Evolutionary conservation across 2,888 invertebrate genomes (phyloP).

Genomic region (Drosophila mimica): DNA sequence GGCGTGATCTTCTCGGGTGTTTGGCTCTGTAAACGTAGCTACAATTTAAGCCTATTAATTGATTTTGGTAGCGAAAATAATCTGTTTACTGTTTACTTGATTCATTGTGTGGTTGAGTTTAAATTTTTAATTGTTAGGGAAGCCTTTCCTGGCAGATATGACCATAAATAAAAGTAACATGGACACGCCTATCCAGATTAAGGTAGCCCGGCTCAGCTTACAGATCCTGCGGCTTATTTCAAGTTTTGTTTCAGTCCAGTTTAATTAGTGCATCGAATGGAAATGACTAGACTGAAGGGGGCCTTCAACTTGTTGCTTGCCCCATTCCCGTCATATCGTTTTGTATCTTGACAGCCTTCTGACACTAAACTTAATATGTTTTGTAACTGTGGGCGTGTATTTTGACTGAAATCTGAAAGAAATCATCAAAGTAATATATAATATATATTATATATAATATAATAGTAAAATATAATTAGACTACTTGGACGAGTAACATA

Average conservation of each 20-base stretch:
- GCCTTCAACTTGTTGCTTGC: conserved; percentile 63
- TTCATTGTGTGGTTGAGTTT: conserved; percentile 16
- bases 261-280: conserved; percentile 28
- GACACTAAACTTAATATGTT: conserved; percentile 46
- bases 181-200: conserved; percentile 7
- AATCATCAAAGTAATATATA: conserved; percentile 20
- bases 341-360: conserved; percentile 30
- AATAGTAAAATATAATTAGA: conserved; percentile 27
- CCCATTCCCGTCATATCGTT: conserved; percentile 3
- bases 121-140: too few relatives aligned
- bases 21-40: conserved; percentile 20
- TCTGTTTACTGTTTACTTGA: background rate
- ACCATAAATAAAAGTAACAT: conserved; percentile 15
- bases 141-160: conserved; percentile 1
- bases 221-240: conserved; percentile 28
- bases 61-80: conserved; percentile 1
- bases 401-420: conserved; percentile 1
- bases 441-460: too few relatives aligned
- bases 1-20: conserved; percentile 51
- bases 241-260: conserved; percentile 41
- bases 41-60: conserved; percentile 61
- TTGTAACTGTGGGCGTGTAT: conserved; percentile 29
- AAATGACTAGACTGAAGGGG: conserved; percentile 13
- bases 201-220: background rate
- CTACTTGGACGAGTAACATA: background rate